phyloP scores from a whole-genome alignment of 2,888 invertebrate genomes.

The Salticus scenicus region DNA sequence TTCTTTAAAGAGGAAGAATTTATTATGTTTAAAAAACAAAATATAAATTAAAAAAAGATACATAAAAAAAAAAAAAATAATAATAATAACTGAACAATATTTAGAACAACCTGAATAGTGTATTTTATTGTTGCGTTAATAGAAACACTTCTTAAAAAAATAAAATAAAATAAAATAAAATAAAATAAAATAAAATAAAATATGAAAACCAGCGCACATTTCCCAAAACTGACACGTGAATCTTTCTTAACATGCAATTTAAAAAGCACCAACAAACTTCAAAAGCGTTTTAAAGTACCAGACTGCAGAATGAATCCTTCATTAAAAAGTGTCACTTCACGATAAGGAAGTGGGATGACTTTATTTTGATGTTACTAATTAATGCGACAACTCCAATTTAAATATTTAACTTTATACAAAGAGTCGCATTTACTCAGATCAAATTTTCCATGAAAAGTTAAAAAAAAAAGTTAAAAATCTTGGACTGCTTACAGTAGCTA shows the following conservation, averaged over 20 bases:
- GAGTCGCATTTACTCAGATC: constrained; percentile 57
- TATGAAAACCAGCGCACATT: too few relatives aligned
- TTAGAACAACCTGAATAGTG: too few relatives aligned
- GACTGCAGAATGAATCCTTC: constrained; percentile 49
- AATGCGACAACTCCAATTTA: constrained; percentile 64
- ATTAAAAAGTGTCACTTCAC: constrained; percentile 64
- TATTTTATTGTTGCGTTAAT: not conserved
- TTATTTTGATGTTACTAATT: constrained; percentile 67
- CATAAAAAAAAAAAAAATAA: too few relatives aligned
- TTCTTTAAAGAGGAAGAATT: too few relatives aligned
- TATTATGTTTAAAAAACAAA: too few relatives aligned
- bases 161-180: too few relatives aligned
- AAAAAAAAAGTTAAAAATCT: constrained; percentile 6
- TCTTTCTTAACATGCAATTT: not conserved
- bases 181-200: too few relatives aligned
- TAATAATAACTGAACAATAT: too few relatives aligned
- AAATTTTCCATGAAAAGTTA: constrained; percentile 41
- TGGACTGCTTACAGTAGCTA: constrained; percentile 54
- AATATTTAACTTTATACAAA: constrained; percentile 69
- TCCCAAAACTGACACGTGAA: not conserved
- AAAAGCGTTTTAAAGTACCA: constrained; percentile 56
- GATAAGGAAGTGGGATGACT: constrained; percentile 10
- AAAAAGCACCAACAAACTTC: constrained; percentile 45
- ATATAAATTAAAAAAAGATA: too few relatives aligned
- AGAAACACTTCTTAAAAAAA: not conserved